Evolutionary conservation across 2,113 vertebrate species (phyloP).

Genomic region (Ascaphus truei): DNA sequence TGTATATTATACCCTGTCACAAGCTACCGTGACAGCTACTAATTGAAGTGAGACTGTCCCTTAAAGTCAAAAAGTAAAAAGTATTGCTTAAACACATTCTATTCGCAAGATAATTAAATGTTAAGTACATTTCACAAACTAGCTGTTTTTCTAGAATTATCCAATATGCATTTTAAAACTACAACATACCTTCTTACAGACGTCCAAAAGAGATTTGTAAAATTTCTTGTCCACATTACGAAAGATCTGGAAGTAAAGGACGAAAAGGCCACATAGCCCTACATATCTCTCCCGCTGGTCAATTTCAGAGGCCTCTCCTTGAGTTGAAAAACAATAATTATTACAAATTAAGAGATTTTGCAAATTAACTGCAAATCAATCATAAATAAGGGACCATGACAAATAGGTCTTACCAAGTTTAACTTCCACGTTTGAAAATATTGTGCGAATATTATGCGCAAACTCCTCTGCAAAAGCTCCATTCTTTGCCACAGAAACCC

Average conservation of each 20-base stretch:
- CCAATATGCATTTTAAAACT: no score
- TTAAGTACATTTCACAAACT: no score
- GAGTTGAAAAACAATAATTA: conserved; percentile 40
- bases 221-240: conserved; percentile 91
- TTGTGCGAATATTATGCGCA: conserved; percentile 80
- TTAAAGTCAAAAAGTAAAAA: no score
- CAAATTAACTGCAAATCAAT: background rate
- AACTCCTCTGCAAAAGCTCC: conserved; percentile 93
- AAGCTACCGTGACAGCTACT: no score
- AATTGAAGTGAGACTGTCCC: no score
- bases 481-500: conserved; percentile 87
- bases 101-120: no score
- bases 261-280: conserved; percentile 85
- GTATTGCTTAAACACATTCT: no score
- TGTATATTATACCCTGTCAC: no score
- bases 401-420: conserved; percentile 78
- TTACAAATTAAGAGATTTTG: background rate
- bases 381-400: background rate
- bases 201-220: conserved; percentile 86
- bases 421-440: conserved; percentile 85
- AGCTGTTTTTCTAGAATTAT: no score
- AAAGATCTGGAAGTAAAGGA: conserved; percentile 95
- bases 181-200: conserved; percentile 97
- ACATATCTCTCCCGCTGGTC: conserved; percentile 95
- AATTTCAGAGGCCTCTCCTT: conserved; percentile 94